phyloP scores from a whole-genome alignment of 2,888 invertebrate species.

The Calameuta idolon region DNA sequence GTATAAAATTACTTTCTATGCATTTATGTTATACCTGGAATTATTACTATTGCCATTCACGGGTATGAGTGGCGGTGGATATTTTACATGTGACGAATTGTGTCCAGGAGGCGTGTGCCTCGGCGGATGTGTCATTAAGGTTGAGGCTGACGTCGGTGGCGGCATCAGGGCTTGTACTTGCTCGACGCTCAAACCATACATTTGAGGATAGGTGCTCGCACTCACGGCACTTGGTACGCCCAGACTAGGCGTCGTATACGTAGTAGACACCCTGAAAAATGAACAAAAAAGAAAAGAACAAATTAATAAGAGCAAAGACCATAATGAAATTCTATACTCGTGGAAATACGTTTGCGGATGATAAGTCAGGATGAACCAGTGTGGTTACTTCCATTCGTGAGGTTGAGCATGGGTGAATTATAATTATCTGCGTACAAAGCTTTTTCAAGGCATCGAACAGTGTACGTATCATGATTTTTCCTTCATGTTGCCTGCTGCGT shows the following conservation, averaged over 20 bases:
- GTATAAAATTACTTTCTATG: not conserved
- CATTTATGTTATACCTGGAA: constrained; percentile 41
- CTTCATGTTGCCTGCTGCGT: not conserved
- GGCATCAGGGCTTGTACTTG: constrained; percentile 66
- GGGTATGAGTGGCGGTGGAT: constrained; percentile 71
- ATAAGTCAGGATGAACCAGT: not conserved
- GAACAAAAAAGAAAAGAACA: not conserved
- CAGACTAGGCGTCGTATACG: constrained; percentile 65
- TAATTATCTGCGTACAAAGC: not conserved
- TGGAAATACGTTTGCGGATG: not conserved
- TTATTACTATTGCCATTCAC: constrained; percentile 65
- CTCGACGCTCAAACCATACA: constrained; percentile 65
- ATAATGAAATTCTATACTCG: not conserved
- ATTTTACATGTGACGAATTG: constrained; percentile 62
- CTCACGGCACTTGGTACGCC: constrained; percentile 61
- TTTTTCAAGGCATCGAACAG: not conserved
- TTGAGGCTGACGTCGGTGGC: constrained; percentile 59
- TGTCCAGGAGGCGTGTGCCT: constrained; percentile 65
- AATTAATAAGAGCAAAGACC: not conserved
- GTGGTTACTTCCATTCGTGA: not conserved
- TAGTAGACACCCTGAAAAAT: constrained; percentile 66
- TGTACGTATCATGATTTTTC: not conserved
- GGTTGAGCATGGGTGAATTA: not conserved
- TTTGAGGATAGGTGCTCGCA: constrained; percentile 65
- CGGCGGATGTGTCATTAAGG: constrained; percentile 59